Evolutionary conservation across 2,888 invertebrate species (phyloP).

Genomic region (Ferrisia virgata): DNA sequence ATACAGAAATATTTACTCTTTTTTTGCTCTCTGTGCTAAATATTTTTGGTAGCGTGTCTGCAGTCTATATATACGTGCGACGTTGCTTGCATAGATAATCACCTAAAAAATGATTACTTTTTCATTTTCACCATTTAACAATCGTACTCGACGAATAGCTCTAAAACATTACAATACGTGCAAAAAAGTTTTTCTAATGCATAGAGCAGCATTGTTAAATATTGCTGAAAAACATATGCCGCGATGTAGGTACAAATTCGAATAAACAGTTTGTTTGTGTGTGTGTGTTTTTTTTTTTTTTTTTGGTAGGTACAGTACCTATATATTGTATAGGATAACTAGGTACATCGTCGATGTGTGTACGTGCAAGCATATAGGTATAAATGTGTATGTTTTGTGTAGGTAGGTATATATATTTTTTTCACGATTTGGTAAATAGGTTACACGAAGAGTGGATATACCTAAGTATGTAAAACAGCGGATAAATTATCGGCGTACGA

Average conservation of each 20-base stretch:
- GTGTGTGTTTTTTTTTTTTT: too few relatives aligned
- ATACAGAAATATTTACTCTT: too few relatives aligned
- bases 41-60: not conserved
- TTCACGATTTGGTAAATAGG: constrained; percentile 16
- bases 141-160: not conserved
- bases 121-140: not conserved
- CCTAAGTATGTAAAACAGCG: constrained; percentile 31
- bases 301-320: too few relatives aligned
- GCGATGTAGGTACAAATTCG: constrained; percentile 19
- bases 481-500: constrained; percentile 24
- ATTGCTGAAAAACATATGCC: not conserved
- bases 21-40: not conserved
- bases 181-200: constrained; percentile 3
- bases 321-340: too few relatives aligned
- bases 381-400: too few relatives aligned
- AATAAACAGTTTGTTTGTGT: constrained; percentile 1
- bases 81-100: not conserved
- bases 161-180: not conserved
- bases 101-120: not conserved
- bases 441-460: constrained; percentile 24
- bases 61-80: not conserved
- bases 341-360: not conserved
- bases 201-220: not conserved
- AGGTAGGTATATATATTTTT: not conserved
- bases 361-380: too few relatives aligned